These are phyloP conservation scores for Cricetomys ansorgei DNA, from an alignment of 2,113 vertebrate genomes.

Conservation along the genomic window DNA sequence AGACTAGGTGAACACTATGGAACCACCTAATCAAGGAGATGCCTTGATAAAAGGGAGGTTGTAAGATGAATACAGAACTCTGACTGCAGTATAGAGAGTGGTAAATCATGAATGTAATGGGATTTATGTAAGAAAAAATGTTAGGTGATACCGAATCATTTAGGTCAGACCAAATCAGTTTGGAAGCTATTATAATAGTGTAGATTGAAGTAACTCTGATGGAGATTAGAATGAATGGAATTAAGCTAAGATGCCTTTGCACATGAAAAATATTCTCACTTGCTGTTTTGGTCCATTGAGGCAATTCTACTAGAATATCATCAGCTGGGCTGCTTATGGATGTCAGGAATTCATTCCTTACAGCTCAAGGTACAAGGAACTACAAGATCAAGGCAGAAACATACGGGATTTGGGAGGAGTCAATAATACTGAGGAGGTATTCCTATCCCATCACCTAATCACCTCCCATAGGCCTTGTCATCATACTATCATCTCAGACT, in stretches of 20 bases:
- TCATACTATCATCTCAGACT: not conserved
- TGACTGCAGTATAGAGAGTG: not conserved
- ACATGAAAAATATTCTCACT: not conserved
- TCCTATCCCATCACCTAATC: not conserved
- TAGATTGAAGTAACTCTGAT: not conserved
- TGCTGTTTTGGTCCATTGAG: not conserved
- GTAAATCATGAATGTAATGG: not conserved
- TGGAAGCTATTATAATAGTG: not conserved
- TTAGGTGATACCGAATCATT: not conserved
- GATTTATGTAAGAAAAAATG: not conserved
- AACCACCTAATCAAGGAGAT: not conserved
- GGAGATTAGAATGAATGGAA: not conserved
- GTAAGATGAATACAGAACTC: conserved; percentile 6
- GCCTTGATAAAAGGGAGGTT: not conserved
- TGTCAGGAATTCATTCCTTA: not conserved
- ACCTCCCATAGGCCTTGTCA: not conserved
- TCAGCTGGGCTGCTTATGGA: not conserved
- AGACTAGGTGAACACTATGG: not conserved
- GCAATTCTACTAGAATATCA: not conserved
- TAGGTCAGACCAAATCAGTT: not conserved
- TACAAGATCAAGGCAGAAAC: not conserved
- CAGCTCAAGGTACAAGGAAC: not conserved
- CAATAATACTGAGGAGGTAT: accelerated
- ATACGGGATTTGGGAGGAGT: not conserved
- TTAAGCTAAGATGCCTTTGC: not conserved